Conservation (phyloP, 2,113 vertebrate genomes). For the Camelus bactrianus region DNA sequence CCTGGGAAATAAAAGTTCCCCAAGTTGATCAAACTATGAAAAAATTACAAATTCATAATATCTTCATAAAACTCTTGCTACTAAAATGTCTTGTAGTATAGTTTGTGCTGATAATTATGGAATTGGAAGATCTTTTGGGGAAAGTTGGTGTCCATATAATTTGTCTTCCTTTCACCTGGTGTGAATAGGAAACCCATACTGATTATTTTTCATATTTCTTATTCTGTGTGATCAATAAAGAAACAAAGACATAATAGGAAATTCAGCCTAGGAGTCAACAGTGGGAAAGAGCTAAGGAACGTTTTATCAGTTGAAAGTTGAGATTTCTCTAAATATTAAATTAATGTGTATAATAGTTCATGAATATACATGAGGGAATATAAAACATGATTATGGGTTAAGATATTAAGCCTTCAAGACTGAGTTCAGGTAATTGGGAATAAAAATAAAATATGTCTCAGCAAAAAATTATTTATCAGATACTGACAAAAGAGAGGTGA, state of each 20-base stretch:
- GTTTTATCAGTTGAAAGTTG: background rate
- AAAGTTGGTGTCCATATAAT: background rate
- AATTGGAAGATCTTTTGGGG: background rate
- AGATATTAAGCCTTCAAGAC: background rate
- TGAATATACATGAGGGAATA: background rate
- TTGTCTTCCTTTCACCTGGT: background rate
- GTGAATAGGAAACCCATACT: background rate
- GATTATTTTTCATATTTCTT: background rate
- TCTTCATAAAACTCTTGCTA: background rate
- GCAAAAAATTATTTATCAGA: background rate
- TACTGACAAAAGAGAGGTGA: background rate
- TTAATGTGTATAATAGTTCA: background rate
- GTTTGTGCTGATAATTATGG: background rate
- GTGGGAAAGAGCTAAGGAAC: background rate
- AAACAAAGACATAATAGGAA: background rate
- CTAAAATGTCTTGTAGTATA: background rate
- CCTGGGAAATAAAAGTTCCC: background rate
- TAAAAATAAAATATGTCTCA: background rate
- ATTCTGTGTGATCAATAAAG: background rate
- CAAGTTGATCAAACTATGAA: background rate
- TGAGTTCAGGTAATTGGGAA: background rate
- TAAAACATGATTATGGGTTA: background rate
- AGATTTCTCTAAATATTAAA: background rate
- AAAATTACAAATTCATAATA: constrained; percentile 16
- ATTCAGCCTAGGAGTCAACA: background rate